These are phyloP conservation scores for Tichodroma muraria DNA, from an alignment of 2,113 vertebrate species.

Conservation along the genomic window DNA sequence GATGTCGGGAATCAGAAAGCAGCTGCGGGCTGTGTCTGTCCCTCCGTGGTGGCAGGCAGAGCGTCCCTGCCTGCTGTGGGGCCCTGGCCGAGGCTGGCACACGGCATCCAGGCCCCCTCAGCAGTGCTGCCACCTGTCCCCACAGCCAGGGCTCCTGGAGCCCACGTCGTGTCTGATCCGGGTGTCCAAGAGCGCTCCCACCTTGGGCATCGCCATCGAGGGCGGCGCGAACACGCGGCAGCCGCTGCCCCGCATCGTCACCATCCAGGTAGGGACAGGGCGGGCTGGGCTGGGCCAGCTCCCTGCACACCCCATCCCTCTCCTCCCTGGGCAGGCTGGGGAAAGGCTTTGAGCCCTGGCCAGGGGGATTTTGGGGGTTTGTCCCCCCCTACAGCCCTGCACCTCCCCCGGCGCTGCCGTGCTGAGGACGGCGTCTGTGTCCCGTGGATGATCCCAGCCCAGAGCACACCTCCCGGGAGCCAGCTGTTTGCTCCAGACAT, in stretches of 20 bases:
- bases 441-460: neutral
- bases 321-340: neutral
- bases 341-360: neutral
- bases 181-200: slow-evolving; percentile 87
- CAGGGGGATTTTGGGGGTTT: neutral
- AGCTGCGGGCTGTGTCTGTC: rapidly evolving
- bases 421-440: neutral
- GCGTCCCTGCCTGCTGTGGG: neutral
- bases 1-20: neutral
- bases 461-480: neutral
- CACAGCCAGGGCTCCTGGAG: slow-evolving; percentile 88
- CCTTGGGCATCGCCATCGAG: slow-evolving; percentile 95
- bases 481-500: neutral
- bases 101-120: rapidly evolving
- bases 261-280: slow-evolving; percentile 88
- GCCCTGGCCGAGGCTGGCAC: neutral
- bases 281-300: neutral
- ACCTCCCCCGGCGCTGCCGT: rapidly evolving
- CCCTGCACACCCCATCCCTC: rapidly evolving
- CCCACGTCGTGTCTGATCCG: slow-evolving; percentile 87
- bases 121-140: neutral
- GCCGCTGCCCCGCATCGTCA: slow-evolving; percentile 94
- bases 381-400: rapidly evolving
- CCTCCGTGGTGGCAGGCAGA: neutral
- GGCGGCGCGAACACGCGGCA: slow-evolving; percentile 96